phyloP scores from a whole-genome alignment of 2,797 vertebrate species.

The Danio kyathit region DNA sequence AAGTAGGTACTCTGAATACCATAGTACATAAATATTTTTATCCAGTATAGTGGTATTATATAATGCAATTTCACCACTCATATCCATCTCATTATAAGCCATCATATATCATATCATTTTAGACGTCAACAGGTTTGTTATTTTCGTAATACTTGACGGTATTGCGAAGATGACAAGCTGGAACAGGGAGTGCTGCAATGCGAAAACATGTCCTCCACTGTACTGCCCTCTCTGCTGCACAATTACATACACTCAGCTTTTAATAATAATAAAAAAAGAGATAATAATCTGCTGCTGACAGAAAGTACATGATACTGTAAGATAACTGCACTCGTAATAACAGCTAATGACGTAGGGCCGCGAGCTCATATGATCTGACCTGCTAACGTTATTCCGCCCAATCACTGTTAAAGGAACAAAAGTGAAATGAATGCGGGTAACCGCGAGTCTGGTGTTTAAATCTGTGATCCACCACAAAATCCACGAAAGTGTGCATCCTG shows the following conservation, averaged over 20 bases:
- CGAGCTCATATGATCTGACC: not conserved
- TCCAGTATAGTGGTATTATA: not conserved
- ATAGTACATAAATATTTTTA: not conserved
- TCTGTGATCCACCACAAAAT: not conserved
- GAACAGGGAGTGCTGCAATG: conserved; percentile 15
- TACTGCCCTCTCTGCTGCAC: not conserved
- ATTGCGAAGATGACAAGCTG: not conserved
- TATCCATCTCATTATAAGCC: too few species aligned
- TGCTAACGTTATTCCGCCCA: not conserved
- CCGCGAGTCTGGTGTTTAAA: not conserved
- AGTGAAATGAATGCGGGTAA: not conserved
- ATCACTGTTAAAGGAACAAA: not conserved
- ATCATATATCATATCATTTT: not conserved
- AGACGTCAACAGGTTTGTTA: not conserved
- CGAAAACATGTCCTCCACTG: conserved; percentile 15
- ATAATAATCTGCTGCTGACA: not conserved
- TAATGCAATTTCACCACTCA: not conserved
- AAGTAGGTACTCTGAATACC: too few species aligned
- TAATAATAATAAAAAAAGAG: not conserved
- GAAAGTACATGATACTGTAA: not conserved
- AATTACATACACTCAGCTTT: not conserved
- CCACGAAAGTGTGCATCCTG: not conserved
- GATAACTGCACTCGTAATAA: conserved; percentile 9
- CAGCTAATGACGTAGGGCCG: not conserved
- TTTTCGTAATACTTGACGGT: not conserved